Evolutionary conservation across 2,113 vertebrate species (phyloP).

Genomic region (Campylorhamphus procurvoides): DNA sequence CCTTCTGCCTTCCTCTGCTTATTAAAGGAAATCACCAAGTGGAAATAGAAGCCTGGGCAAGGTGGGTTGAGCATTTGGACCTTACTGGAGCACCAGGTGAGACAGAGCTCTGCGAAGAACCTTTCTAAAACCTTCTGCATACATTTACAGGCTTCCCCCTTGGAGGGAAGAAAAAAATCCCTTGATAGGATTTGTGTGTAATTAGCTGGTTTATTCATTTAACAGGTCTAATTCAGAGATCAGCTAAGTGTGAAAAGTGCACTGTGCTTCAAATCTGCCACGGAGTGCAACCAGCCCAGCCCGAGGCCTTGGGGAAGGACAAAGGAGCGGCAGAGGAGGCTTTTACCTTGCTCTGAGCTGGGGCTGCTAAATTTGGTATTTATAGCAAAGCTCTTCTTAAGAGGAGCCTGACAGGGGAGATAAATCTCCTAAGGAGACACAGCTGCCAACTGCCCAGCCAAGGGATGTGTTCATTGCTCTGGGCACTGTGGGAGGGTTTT

Average conservation of each 20-base stretch:
- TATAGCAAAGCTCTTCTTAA: constrained; percentile 16
- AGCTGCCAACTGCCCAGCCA: neutral
- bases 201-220: constrained; percentile 65
- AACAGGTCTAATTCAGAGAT: constrained; percentile 55
- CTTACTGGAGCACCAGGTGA: neutral
- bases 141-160: neutral
- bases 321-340: neutral
- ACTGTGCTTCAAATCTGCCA: constrained; percentile 7
- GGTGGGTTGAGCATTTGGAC: neutral
- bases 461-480: neutral
- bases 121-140: neutral
- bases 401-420: neutral
- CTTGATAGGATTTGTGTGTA: constrained; percentile 56
- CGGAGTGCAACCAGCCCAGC: neutral
- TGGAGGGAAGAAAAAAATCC: constrained; percentile 12
- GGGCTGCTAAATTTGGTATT: neutral
- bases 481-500: too few species aligned
- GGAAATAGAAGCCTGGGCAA: neutral
- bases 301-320: neutral
- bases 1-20: neutral
- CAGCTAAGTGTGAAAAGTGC: constrained; percentile 52
- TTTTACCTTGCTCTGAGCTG: neutral
- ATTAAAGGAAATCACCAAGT: neutral
- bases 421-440: neutral
- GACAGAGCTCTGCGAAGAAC: neutral